Evolutionary conservation across 2,113 vertebrate genomes (phyloP).

Genomic region (Chamaetylas fuelleborni): DNA sequence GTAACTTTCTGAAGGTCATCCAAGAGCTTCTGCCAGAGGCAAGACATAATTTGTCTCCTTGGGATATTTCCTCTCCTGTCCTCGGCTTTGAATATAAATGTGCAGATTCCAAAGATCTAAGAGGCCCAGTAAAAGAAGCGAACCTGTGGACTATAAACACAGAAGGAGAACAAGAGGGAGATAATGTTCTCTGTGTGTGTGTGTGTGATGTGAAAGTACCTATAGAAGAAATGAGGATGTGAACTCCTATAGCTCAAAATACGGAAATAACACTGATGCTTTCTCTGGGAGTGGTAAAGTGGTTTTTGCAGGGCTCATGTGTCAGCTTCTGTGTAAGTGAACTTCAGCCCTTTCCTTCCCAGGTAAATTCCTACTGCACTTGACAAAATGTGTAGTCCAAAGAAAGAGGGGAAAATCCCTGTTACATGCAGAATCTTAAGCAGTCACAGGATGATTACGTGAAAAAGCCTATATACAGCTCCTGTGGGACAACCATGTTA

Average conservation of each 20-base stretch:
- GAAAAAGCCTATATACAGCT: constrained; percentile 46
- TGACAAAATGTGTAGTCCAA: constrained; percentile 16
- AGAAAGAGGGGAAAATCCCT: constrained; percentile 6
- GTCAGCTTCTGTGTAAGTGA: constrained; percentile 47
- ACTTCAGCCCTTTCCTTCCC: not conserved
- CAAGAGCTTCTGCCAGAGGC: not conserved
- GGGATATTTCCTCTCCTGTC: not conserved
- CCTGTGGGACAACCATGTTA: constrained; percentile 16
- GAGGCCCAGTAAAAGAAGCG: not conserved
- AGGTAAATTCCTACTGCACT: constrained; percentile 39
- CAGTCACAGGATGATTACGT: constrained; percentile 7
- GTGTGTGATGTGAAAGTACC: not conserved
- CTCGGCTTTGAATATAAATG: not conserved
- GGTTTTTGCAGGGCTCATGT: constrained; percentile 11
- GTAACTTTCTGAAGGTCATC: not conserved
- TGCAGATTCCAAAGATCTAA: not conserved
- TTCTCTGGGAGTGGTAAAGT: constrained; percentile 30
- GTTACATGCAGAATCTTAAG: constrained; percentile 40
- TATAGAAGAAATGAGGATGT: constrained; percentile 50
- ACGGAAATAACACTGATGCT: constrained; percentile 25
- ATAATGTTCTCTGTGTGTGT: not conserved
- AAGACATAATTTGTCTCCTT: not conserved
- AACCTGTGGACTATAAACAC: not conserved
- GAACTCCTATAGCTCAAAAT: constrained; percentile 25
- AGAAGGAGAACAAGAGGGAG: not conserved